phyloP scores from a whole-genome alignment of 1,140 invertebrate species.

The Tetramorium parvispinum region DNA sequence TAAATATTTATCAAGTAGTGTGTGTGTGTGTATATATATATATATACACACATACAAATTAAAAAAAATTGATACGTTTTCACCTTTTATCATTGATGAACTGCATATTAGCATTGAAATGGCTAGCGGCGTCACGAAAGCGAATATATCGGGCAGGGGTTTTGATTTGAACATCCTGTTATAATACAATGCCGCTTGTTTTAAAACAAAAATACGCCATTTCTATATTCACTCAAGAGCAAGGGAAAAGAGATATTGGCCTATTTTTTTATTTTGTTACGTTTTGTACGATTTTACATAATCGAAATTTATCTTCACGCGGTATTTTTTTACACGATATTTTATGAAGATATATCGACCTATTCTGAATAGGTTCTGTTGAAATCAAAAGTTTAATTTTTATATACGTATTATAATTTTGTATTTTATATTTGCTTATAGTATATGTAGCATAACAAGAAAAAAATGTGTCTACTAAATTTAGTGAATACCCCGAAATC shows the following conservation, averaged over 20 bases:
- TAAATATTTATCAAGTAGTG: background rate
- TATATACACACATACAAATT: too few species aligned
- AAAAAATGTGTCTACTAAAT: slow-evolving; percentile 71
- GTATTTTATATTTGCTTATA: slow-evolving; percentile 68
- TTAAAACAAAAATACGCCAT: slow-evolving; percentile 43
- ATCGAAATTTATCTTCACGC: slow-evolving; percentile 69
- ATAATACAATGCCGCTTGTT: slow-evolving; percentile 35
- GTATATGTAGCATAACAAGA: slow-evolving; percentile 53
- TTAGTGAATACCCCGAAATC: slow-evolving; percentile 66
- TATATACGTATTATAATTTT: slow-evolving; percentile 75
- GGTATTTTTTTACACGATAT: slow-evolving; percentile 66
- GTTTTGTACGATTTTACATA: slow-evolving; percentile 68
- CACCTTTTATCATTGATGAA: slow-evolving; percentile 76
- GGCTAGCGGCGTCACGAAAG: slow-evolving; percentile 46
- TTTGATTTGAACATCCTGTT: slow-evolving; percentile 20
- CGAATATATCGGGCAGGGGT: background rate
- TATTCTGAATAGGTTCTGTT: slow-evolving; percentile 80
- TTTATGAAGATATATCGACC: slow-evolving; percentile 77
- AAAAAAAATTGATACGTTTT: slow-evolving; percentile 1
- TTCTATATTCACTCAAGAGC: slow-evolving; percentile 61
- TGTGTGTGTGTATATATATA: too few species aligned
- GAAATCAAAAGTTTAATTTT: slow-evolving; percentile 80
- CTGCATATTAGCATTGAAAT: slow-evolving; percentile 68
- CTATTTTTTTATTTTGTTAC: slow-evolving; percentile 78
- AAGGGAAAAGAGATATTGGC: slow-evolving; percentile 75